A percentile compares a stretch with the other conserved stretches of the same genome.
Evolutionary conservation across 2,888 invertebrate species (phyloP).

Genomic region (Drosophila colorata): DNA sequence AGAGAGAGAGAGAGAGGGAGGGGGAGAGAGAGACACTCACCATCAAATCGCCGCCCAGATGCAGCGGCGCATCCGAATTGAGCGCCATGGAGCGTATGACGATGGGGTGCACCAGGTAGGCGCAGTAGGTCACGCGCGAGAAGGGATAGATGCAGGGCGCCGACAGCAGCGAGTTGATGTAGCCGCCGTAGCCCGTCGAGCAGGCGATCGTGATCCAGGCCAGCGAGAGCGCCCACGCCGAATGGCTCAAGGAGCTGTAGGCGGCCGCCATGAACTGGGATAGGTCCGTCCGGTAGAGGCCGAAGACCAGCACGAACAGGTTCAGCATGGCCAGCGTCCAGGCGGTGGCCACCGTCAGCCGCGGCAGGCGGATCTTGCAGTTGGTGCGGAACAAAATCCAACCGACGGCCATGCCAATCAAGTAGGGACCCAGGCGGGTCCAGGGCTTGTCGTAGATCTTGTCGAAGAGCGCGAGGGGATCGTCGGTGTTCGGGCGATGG

Average conservation of each 20-base stretch:
- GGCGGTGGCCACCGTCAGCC: conserved; percentile 89
- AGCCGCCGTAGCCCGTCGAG: conserved; percentile 93
- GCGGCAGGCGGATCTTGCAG: conserved; percentile 90
- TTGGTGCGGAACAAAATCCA: conserved; percentile 94
- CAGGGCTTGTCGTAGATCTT: conserved; percentile 96
- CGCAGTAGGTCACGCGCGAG: conserved; percentile 94
- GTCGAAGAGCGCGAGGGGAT: conserved; percentile 93
- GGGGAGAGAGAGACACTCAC: conserved; percentile 85
- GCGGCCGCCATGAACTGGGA: conserved; percentile 90
- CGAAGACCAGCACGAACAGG: conserved; percentile 91
- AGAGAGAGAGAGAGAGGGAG: not conserved
- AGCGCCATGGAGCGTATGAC: conserved; percentile 92
- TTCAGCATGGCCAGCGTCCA: conserved; percentile 90
- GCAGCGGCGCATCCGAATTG: conserved; percentile 93
- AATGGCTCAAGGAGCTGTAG: conserved; percentile 93
- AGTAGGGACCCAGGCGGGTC: conserved; percentile 93
- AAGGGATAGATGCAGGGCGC: conserved; percentile 93
- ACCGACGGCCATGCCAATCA: conserved; percentile 93
- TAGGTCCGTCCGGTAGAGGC: conserved; percentile 90
- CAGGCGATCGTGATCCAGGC: conserved; percentile 95
- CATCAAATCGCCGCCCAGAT: conserved; percentile 92
- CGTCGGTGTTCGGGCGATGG: conserved; percentile 92
- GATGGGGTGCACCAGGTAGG: conserved; percentile 93
- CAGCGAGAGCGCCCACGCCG: conserved; percentile 92
- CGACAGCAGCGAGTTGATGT: conserved; percentile 90